A percentile compares a stretch with the other conserved stretches of the same genome.
phyloP scores from a whole-genome alignment of 1,140 invertebrate genomes.

The Orussus abietinus region DNA sequence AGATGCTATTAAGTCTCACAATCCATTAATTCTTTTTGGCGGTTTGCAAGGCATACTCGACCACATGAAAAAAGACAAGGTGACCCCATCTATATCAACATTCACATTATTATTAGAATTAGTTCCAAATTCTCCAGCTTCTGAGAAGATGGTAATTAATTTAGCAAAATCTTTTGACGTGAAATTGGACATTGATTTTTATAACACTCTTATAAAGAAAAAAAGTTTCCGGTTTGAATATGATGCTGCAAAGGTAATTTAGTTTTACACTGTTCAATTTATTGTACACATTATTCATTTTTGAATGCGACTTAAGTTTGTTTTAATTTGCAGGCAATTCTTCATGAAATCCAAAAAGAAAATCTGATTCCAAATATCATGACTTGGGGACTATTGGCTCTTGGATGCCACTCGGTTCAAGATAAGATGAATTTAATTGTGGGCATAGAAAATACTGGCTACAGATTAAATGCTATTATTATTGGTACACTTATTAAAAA shows the following conservation, averaged over 20 bases:
- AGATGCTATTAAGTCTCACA: constrained; percentile 57
- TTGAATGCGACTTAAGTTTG: constrained; percentile 16
- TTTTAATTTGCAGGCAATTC: constrained; percentile 56
- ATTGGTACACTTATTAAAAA: constrained; percentile 65
- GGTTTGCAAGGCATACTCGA: constrained; percentile 70
- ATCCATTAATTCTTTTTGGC: constrained; percentile 76
- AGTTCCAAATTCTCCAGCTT: constrained; percentile 61
- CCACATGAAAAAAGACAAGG: constrained; percentile 64
- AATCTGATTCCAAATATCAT: constrained; percentile 68
- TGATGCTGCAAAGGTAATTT: constrained; percentile 64
- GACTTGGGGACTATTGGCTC: constrained; percentile 81
- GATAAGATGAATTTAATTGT: constrained; percentile 62
- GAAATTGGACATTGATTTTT: constrained; percentile 74
- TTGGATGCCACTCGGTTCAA: constrained; percentile 64
- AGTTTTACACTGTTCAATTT: constrained; percentile 9
- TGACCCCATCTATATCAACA: constrained; percentile 74
- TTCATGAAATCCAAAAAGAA: constrained; percentile 59
- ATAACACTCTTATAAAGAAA: constrained; percentile 82
- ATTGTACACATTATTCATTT: constrained; percentile 5
- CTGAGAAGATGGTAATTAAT: constrained; percentile 64
- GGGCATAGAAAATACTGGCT: constrained; percentile 64
- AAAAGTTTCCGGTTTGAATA: constrained; percentile 65
- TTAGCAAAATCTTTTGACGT: constrained; percentile 49
- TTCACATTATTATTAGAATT: constrained; percentile 72
- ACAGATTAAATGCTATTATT: constrained; percentile 69